A percentile compares a stretch with the other conserved stretches of the same genome.
phyloP scores from a whole-genome alignment of 2,113 vertebrate genomes.

The Hyaena hyaena region DNA sequence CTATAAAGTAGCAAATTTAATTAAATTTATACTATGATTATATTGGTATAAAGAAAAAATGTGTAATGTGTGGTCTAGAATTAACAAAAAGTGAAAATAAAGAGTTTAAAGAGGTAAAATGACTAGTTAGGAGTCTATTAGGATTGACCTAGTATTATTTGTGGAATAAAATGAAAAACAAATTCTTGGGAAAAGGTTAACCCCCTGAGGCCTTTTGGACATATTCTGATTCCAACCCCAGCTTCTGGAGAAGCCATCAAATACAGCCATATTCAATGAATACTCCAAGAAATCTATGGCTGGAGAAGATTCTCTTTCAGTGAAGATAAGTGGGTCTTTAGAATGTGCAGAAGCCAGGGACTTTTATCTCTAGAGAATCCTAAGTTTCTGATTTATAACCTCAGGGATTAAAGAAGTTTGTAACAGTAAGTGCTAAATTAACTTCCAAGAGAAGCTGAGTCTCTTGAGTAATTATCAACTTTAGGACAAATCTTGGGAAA shows the following conservation, averaged over 20 bases:
- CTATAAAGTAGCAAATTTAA: background rate
- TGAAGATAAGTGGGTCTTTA: background rate
- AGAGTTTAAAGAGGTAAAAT: background rate
- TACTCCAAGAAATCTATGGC: background rate
- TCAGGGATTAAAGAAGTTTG: background rate
- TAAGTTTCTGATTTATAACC: constrained; percentile 11
- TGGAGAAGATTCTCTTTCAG: background rate
- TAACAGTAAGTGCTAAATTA: constrained; percentile 18
- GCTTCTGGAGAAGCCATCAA: background rate
- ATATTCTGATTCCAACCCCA: background rate
- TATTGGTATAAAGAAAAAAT: background rate
- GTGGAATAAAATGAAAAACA: background rate
- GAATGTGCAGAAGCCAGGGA: background rate
- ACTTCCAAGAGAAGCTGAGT: background rate
- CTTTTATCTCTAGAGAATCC: background rate
- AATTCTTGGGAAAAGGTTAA: background rate
- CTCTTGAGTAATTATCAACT: background rate
- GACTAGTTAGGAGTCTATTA: background rate
- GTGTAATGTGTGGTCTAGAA: background rate
- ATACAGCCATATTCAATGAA: background rate
- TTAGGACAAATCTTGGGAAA: constrained; percentile 31
- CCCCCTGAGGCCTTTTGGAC: background rate
- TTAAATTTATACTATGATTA: background rate
- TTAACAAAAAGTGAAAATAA: constrained; percentile 27
- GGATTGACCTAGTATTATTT: background rate